Evolutionary conservation across 2,888 invertebrate genomes (phyloP), one percentile per base, ranked within the genome.

Genomic region (Drosophila mercatorum): DNA sequence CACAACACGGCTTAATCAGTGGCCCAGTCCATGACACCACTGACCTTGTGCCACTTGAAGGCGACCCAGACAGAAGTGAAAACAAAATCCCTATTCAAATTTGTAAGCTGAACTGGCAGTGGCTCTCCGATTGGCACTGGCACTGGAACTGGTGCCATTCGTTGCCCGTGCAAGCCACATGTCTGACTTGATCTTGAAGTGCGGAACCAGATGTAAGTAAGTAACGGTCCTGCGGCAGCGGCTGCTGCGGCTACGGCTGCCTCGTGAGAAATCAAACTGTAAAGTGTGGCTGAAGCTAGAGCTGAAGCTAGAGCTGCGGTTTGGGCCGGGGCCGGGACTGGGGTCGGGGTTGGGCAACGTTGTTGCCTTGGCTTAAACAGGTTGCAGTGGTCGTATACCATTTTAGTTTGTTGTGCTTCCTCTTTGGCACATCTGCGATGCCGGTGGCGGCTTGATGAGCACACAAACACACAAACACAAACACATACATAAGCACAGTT

Each of bases 41-140:
- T 76, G 84, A 85, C 84, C 84, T 85, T 85, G 84, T 87, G 87
- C 83, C 86, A 85, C 85, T 87, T 86, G 83, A 72, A 57, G 72
- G 56, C 61, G 80, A 81, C 75, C 74, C 84, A 82, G 87, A 75
- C 81, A 86, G 75, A 75, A 87, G 81, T 83, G 87, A 82, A 83
- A 85, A 80, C 84, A 85, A 87, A 87, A 85, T 84, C 87, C 87
- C 84, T 85, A 85, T 87, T 87, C 85, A 85, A 85, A 85, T 87
- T 72, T 79, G 72, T 67, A 57, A 68, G 72, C 81, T 72, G 64
- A 57, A 68, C 64, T 68, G 49, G 62, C 81, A 63, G 28, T 26
- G 63, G 61, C 58, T 62, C 51, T 65, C 46, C 22, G 26, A 40
- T 26, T 72, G 61, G 36, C 28, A 46, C 51, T 57, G 57, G 38